Percentiles rank a stretch among this genome's conserved stretches.
These are phyloP conservation scores for Aphelocoma californica DNA, from an alignment of 2,797 vertebrate genomes.

Conservation along the genomic window DNA sequence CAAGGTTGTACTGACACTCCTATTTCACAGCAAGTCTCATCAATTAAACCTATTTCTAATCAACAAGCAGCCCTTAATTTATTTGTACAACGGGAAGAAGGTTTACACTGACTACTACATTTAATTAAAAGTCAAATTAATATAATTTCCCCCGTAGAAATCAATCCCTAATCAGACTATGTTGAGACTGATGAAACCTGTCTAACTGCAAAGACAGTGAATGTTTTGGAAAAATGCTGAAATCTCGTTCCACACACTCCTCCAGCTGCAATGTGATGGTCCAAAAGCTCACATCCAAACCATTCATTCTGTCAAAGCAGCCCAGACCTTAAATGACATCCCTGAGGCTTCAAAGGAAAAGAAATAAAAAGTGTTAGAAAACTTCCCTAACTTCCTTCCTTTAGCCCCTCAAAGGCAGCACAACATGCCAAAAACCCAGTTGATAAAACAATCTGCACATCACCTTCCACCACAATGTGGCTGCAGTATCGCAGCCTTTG, in stretches of 20 bases:
- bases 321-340: not conserved
- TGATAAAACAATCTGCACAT: constrained; percentile 20
- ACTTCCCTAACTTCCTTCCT: constrained; percentile 34
- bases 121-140: constrained; percentile 60
- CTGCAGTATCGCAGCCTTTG: not conserved
- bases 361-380: constrained; percentile 5
- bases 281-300: constrained; percentile 15
- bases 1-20: not conserved
- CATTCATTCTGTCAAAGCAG: constrained; percentile 9
- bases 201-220: not conserved
- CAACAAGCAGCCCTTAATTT: constrained; percentile 32
- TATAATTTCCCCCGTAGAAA: constrained; percentile 32
- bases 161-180: constrained; percentile 44
- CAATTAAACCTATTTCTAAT: constrained; percentile 35
- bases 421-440: constrained; percentile 8
- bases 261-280: not conserved
- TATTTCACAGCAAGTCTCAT: not conserved
- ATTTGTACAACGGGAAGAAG: constrained; percentile 39
- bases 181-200: constrained; percentile 8
- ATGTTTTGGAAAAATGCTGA: not conserved
- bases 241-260: not conserved
- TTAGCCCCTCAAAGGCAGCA: constrained; percentile 36
- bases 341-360: constrained; percentile 34
- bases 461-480: constrained; percentile 28
- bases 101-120: constrained; percentile 38